Conservation (phyloP, 2,797 vertebrate species). For the Serranus cabrilla region DNA sequence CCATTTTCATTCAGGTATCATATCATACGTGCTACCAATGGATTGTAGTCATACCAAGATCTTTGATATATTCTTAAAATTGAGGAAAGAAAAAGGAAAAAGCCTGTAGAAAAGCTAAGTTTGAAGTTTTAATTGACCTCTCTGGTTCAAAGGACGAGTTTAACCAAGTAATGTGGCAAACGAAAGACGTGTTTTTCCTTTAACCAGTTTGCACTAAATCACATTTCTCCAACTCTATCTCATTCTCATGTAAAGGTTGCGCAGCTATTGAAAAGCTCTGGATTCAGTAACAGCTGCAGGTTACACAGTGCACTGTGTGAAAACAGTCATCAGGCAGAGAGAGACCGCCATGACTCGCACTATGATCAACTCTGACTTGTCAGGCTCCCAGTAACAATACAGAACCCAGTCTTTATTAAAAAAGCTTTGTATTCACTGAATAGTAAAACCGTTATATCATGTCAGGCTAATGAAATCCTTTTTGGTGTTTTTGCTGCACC, state of each 20-base stretch:
- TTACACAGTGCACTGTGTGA: not conserved
- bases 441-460: slow-evolving; percentile 35
- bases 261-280: slow-evolving; percentile 2
- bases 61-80: too few relatives aligned
- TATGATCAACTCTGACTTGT: slow-evolving; percentile 20
- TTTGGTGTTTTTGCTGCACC: slow-evolving; percentile 22
- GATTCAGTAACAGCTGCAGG: slow-evolving; percentile 22
- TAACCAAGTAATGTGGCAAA: not conserved
- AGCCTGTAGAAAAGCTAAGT: too few relatives aligned
- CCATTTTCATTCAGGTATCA: too few relatives aligned
- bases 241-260: slow-evolving; percentile 8
- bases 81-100: too few relatives aligned
- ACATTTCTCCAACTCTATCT: not conserved
- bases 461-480: slow-evolving; percentile 50
- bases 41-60: too few relatives aligned
- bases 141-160: not conserved
- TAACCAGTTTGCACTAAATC: slow-evolving; percentile 5
- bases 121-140: too few relatives aligned
- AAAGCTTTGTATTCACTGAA: slow-evolving; percentile 21
- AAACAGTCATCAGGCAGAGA: slow-evolving; percentile 11
- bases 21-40: too few relatives aligned
- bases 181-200: not conserved
- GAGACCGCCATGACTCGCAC: slow-evolving; percentile 21
- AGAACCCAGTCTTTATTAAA: not conserved
- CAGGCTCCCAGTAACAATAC: slow-evolving; percentile 1